These are phyloP conservation scores for Gymnocypris eckloni DNA, from an alignment of 2,797 vertebrate species.

Conservation along the genomic window DNA sequence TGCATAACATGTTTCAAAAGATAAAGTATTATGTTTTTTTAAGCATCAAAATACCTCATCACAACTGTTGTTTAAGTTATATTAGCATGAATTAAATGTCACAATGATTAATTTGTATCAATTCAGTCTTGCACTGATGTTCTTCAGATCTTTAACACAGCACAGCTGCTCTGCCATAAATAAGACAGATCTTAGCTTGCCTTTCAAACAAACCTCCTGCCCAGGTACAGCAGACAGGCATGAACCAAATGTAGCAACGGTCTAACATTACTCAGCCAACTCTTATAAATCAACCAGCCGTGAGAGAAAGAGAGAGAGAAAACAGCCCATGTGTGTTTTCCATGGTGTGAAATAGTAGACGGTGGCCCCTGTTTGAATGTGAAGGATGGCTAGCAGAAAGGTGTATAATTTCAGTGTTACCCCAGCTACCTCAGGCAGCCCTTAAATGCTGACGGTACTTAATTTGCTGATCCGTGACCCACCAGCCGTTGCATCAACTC, in stretches of 20 bases:
- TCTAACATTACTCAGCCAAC: conserved; percentile 63
- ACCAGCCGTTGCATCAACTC: conserved; percentile 50
- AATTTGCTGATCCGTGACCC: conserved; percentile 71
- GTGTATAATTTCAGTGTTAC: conserved; percentile 84
- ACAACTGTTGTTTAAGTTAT: not conserved
- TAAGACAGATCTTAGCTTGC: conserved; percentile 48
- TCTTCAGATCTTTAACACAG: conserved; percentile 50
- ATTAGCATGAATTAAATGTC: conserved; percentile 6
- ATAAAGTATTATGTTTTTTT: conserved; percentile 9
- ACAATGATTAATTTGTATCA: conserved; percentile 13
- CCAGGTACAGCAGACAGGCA: conserved; percentile 63
- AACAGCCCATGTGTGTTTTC: conserved; percentile 60
- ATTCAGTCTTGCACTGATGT: conserved; percentile 32
- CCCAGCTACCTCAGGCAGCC: conserved; percentile 76
- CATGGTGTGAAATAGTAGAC: conserved; percentile 65
- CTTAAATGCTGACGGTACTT: conserved; percentile 77
- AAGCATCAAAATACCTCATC: conserved; percentile 7
- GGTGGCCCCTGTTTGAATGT: conserved; percentile 67
- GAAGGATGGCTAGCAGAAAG: conserved; percentile 69
- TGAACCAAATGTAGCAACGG: conserved; percentile 70
- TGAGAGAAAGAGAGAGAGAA: conserved; percentile 40
- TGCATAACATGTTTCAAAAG: not conserved
- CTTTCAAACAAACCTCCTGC: conserved; percentile 54
- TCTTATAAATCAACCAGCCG: conserved; percentile 65
- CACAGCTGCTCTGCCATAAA: conserved; percentile 65